These are phyloP conservation scores for Hoplias malabaricus DNA, from an alignment of 2,113 vertebrate species.

Conservation along the genomic window DNA sequence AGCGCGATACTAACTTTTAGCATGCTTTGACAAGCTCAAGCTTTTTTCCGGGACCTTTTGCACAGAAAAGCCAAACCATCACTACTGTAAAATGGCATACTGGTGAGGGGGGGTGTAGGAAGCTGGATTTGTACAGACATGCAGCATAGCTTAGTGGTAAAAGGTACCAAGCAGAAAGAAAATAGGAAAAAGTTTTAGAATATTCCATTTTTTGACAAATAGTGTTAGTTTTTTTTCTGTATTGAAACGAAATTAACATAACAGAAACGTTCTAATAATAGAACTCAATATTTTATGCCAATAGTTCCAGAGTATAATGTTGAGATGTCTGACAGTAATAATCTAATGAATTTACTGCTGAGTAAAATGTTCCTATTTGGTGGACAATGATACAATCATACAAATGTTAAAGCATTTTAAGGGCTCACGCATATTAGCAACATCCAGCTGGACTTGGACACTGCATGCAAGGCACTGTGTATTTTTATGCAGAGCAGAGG, in stretches of 20 bases:
- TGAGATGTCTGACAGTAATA: no score
- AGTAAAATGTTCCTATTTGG: no score
- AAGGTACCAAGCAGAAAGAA: neutral
- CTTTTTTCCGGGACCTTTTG: conserved; percentile 19
- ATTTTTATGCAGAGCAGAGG: conserved; percentile 17
- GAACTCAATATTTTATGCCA: no score
- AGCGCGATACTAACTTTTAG: neutral
- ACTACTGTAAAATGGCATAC: neutral
- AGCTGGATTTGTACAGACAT: neutral
- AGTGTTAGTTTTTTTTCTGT: no score
- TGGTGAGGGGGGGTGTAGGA: neutral
- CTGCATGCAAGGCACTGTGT: neutral
- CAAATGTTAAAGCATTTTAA: no score
- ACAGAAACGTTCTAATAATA: no score
- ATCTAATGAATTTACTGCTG: neutral
- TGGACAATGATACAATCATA: no score
- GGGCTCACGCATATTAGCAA: neutral
- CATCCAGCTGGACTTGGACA: neutral
- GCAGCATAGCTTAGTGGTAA: neutral
- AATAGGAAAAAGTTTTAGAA: no score
- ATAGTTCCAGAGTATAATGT: no score
- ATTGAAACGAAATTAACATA: no score
- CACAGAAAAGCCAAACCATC: neutral
- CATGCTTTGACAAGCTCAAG: conserved; percentile 36
- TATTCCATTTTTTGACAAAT: no score